Evolutionary conservation across 1,140 invertebrate species (phyloP).

Genomic region (Bicyclus anynana): DNA sequence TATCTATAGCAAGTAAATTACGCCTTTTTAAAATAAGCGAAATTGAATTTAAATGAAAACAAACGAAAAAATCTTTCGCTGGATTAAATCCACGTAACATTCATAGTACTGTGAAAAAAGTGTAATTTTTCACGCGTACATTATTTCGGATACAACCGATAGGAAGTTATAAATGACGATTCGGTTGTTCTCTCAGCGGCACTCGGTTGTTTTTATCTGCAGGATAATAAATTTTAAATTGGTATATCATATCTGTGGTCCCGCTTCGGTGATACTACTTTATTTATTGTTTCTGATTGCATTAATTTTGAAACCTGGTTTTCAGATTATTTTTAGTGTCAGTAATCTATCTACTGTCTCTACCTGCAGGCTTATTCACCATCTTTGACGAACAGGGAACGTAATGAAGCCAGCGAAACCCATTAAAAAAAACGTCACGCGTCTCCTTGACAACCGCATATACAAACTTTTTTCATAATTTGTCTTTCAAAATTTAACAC

Average conservation of each 20-base stretch:
- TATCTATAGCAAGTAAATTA: no score
- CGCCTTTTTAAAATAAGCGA: neutral
- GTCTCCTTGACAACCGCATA: no score
- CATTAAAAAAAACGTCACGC: no score
- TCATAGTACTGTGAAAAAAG: neutral
- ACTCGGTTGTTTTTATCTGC: conserved; percentile 20
- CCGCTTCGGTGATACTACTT: conserved; percentile 15
- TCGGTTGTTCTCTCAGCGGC: conserved; percentile 26
- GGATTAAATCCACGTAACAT: conserved; percentile 1
- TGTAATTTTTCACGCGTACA: conserved; percentile 3
- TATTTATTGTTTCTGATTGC: conserved; percentile 3
- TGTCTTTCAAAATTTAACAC: no score
- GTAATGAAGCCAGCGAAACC: no score
- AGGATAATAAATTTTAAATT: conserved; percentile 31
- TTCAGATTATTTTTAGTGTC: no score
- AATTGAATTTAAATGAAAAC: no score
- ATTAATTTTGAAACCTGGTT: neutral
- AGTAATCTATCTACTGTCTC: no score
- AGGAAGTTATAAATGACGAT: conserved; percentile 45
- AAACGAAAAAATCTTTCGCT: neutral
- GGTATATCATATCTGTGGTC: conserved; percentile 21
- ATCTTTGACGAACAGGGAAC: no score
- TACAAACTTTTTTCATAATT: no score
- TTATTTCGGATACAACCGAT: conserved; percentile 44
- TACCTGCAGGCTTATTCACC: no score